Evolutionary conservation across 53 echinoderm and acorn worm species (phyloP).

Genomic region (Holothuria leucospilota): DNA sequence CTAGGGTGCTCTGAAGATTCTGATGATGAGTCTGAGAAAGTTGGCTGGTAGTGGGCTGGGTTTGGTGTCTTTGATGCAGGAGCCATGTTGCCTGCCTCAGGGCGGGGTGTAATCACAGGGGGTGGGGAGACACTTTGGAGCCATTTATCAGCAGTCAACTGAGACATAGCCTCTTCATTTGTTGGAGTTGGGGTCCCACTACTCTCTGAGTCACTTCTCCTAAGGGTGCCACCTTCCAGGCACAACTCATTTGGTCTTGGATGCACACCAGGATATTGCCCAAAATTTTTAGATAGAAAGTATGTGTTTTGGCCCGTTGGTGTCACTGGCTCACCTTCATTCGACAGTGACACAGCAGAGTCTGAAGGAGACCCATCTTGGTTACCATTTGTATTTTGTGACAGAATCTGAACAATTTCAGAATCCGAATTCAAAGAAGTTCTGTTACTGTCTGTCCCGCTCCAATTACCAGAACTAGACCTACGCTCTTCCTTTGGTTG

Average conservation of each 20-base stretch:
- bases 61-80: conserved; percentile 53
- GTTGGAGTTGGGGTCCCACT: conserved; percentile 89
- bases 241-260: conserved; percentile 9
- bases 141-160: conserved; percentile 90
- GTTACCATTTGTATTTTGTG: conserved; percentile 11
- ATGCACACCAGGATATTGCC: conserved; percentile 14
- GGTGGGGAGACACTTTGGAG: conserved; percentile 76
- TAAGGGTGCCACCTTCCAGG: neutral
- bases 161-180: conserved; percentile 71
- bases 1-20: conserved; percentile 80
- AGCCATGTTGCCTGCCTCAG: conserved; percentile 78
- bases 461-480: conserved; percentile 99
- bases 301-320: conserved; percentile 46
- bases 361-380: conserved; percentile 87
- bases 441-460: conserved; percentile 94
- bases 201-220: conserved; percentile 26
- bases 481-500: conserved; percentile 85
- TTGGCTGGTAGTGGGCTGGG: conserved; percentile 67
- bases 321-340: conserved; percentile 68
- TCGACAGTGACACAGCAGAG: conserved; percentile 96
- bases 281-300: conserved; percentile 42
- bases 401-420: conserved; percentile 53
- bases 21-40: conserved; percentile 84
- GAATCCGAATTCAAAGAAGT: conserved; percentile 93
- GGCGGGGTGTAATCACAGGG: conserved; percentile 24